Evolutionary conservation across 2,888 invertebrate species (phyloP), one percentile per base, ranked within the genome.

Genomic region (Heliconius sara): DNA sequence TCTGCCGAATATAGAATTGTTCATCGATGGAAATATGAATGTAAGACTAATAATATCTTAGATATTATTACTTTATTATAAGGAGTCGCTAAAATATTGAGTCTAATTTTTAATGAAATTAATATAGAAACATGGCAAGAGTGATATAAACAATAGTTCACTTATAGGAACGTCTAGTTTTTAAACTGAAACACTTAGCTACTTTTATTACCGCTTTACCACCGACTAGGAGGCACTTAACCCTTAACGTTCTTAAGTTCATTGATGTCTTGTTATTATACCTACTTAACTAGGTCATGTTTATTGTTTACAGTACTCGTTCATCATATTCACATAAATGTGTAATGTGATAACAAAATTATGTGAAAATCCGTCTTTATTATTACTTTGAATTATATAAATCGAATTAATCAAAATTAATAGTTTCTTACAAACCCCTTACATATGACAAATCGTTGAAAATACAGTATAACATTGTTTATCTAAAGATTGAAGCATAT

Each of bases 221-320:
- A 5, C n/a, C n/a, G 68, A 43, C 68, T 43, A n/a, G 43, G n/a
- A 68, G 68, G 68, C 68, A 68, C n/a, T 68, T 68, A n/a, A 68
- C 68, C 68, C 68, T 43, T 39, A 39, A 39, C 67, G 67, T 67
- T 67, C 22, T 67, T 68, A 68, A 68, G 39, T 68, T 68, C 68
- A 68, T 68, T 68, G 68, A n/a, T n/a, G 39, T 68, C 12, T 39
- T 68, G 68, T n/a, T 39, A 68, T 68, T 68, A 39, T 34, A 12
- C 68, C 25, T 39, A 43, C 43, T 25, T 43, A 43, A 68, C 68
- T 68, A 43, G 68, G 68, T n/a, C 68, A 43, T 68, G 39, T 68
- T 25, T 65, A 27, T 65, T 43, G 68, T 22, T 67, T 67, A 39
- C 19, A 19, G 0, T 52, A 52, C 6, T 52, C 52, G 57, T 22